Conservation (phyloP, 2,888 invertebrate species). For the Graphium colonna region DNA sequence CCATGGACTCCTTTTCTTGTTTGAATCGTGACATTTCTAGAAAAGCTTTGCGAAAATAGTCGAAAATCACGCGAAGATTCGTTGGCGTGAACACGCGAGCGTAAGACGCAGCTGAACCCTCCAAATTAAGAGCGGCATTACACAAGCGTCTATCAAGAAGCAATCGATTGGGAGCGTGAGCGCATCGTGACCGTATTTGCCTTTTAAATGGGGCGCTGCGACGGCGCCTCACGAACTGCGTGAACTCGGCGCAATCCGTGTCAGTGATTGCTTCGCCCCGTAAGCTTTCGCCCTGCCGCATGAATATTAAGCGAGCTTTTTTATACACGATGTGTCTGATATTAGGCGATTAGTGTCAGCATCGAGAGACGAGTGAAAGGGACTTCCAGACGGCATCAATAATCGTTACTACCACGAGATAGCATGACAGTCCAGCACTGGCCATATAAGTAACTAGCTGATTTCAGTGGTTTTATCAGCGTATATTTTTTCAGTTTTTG, state of each 20-base stretch:
- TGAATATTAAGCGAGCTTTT: background rate
- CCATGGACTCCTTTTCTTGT: no score
- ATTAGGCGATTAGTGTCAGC: no score
- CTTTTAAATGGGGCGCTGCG: slow-evolving; percentile 65
- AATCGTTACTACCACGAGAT: no score
- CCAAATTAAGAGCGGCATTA: slow-evolving; percentile 11
- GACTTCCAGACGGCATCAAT: no score
- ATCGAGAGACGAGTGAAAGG: no score
- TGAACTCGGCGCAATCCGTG: slow-evolving; percentile 62
- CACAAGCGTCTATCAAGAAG: slow-evolving; percentile 28
- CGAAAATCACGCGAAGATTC: no score
- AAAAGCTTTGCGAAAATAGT: no score
- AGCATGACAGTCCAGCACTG: no score
- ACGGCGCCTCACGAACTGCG: slow-evolving; percentile 65
- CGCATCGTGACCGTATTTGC: slow-evolving; percentile 71
- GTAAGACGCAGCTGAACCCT: slow-evolving; percentile 1
- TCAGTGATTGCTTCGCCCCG: slow-evolving; percentile 41
- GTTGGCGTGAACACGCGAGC: background rate
- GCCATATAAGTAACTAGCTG: no score
- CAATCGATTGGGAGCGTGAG: slow-evolving; percentile 36
- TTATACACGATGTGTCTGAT: slow-evolving; percentile 6
- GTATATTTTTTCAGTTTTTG: no score
- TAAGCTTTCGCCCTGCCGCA: background rate
- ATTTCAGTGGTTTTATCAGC: no score
- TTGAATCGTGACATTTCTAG: no score